Evolutionary conservation across 2,797 vertebrate species (phyloP).

Genomic region (Rousettus madagascariensis): DNA sequence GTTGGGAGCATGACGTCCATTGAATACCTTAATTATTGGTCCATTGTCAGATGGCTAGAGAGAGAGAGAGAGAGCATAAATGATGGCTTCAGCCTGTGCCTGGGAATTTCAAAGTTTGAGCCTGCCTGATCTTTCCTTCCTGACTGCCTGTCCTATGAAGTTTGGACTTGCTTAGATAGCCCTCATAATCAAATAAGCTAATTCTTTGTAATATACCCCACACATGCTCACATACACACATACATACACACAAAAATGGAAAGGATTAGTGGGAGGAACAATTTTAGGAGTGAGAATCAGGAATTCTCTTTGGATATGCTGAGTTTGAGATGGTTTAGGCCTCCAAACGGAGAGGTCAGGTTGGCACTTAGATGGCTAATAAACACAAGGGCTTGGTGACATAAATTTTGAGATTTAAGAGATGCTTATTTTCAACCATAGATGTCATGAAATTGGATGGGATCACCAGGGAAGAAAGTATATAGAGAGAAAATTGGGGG

Average conservation of each 20-base stretch:
- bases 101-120: background rate
- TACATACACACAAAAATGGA: background rate
- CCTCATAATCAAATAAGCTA: background rate
- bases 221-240: background rate
- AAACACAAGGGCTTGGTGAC: background rate
- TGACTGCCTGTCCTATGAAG: background rate
- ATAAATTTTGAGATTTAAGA: background rate
- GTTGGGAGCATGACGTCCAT: background rate
- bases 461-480: background rate
- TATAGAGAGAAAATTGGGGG: background rate
- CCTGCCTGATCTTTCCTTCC: background rate
- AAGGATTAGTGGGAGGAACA: background rate
- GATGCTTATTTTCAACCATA: background rate
- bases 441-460: background rate
- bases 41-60: background rate
- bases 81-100: background rate
- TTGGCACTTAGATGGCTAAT: background rate
- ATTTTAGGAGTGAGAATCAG: background rate
- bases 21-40: background rate
- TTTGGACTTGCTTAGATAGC: background rate
- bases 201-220: background rate
- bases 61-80: background rate
- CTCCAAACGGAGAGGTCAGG: background rate
- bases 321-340: background rate
- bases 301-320: background rate